Evolutionary conservation across 2,888 invertebrate genomes (phyloP).

Genomic region (Pyrrhosoma nymphula): DNA sequence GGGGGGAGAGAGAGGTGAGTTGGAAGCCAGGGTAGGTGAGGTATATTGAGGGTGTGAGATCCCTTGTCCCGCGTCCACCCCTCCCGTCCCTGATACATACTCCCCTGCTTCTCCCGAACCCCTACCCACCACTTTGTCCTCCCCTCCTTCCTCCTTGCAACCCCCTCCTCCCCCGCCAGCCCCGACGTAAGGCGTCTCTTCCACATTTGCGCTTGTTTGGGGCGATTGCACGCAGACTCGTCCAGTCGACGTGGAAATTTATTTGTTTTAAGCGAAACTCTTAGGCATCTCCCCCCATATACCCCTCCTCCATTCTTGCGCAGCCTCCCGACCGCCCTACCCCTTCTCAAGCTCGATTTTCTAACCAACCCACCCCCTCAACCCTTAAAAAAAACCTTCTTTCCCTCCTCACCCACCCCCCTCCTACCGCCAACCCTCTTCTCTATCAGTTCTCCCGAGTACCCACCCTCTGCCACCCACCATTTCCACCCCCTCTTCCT

Average conservation of each 20-base stretch:
- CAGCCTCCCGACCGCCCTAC: background rate
- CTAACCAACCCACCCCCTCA: background rate
- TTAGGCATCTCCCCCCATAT: constrained; percentile 39
- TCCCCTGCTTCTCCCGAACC: background rate
- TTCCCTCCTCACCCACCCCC: background rate
- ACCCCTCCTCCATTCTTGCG: background rate
- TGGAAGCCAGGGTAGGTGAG: background rate
- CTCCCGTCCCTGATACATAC: background rate
- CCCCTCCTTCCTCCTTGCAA: background rate
- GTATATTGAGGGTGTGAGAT: constrained; percentile 61
- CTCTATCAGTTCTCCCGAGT: background rate
- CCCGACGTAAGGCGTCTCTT: background rate
- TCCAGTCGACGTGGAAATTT: constrained; percentile 57
- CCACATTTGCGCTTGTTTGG: constrained; percentile 59
- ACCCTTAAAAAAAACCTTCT: background rate
- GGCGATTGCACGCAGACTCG: constrained; percentile 59
- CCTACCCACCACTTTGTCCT: background rate
- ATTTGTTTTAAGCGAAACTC: constrained; percentile 64
- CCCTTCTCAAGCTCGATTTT: background rate
- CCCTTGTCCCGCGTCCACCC: constrained; percentile 14
- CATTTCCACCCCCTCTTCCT: background rate
- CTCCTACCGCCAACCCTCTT: background rate
- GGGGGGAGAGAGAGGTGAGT: background rate
- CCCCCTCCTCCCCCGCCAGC: background rate
- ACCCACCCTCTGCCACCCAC: background rate